phyloP scores from a whole-genome alignment of 1,140 invertebrate genomes.

The Drosophila triauraria region DNA sequence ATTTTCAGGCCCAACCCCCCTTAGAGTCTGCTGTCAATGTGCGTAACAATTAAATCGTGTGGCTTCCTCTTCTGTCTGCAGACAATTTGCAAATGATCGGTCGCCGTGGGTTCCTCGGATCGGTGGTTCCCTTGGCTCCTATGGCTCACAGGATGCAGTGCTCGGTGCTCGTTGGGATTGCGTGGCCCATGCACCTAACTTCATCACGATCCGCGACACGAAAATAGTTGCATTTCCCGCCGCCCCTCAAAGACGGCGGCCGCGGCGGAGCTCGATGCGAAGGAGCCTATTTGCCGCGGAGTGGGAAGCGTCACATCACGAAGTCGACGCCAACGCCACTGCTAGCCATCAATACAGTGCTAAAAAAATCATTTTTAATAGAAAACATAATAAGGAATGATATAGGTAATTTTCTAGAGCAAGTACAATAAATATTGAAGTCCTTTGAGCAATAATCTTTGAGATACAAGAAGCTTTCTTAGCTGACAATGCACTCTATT shows the following conservation, averaged over 20 bases:
- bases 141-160: constrained; percentile 53
- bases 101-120: not conserved
- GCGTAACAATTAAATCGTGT: constrained; percentile 84
- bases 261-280: constrained; percentile 47
- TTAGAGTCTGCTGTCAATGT: constrained; percentile 66
- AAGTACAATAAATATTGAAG: fast-evolving
- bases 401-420: fast-evolving
- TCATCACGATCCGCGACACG: constrained; percentile 82
- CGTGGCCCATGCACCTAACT: constrained; percentile 78
- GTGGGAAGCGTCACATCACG: constrained; percentile 80
- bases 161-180: constrained; percentile 44
- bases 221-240: constrained; percentile 73
- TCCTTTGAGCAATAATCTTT: not conserved
- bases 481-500: not conserved
- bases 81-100: constrained; percentile 71
- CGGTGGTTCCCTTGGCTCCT: constrained; percentile 19
- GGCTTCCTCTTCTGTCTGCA: constrained; percentile 60
- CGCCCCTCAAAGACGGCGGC: constrained; percentile 20
- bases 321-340: constrained; percentile 73
- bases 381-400: not conserved
- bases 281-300: constrained; percentile 42
- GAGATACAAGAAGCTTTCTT: not conserved
- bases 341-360: constrained; percentile 5
- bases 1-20: not conserved
- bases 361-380: not conserved